phyloP scores from a whole-genome alignment of 2,888 invertebrate genomes.

The Aromia moschata region DNA sequence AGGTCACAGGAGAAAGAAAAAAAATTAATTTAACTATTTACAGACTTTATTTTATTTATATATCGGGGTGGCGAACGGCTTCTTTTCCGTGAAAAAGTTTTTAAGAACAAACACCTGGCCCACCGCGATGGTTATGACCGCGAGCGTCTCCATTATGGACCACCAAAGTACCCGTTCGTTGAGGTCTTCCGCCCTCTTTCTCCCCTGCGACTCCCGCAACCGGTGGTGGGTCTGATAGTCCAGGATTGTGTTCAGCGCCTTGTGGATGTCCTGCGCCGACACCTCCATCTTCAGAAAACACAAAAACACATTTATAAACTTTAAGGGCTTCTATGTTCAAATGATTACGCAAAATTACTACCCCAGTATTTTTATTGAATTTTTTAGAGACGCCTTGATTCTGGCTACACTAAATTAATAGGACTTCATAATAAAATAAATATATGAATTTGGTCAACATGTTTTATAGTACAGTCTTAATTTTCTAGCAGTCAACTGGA shows the following conservation, averaged over 20 bases:
- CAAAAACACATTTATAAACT: background rate
- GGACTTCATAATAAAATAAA: too few species aligned
- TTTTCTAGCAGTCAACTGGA: too few species aligned
- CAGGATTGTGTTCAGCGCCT: slow-evolving; percentile 84
- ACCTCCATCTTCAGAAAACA: slow-evolving; percentile 85
- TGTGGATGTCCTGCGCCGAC: slow-evolving; percentile 89
- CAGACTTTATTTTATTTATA: slow-evolving; percentile 33
- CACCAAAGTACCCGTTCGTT: slow-evolving; percentile 94
- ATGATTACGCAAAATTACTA: too few species aligned
- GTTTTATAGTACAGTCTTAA: too few species aligned
- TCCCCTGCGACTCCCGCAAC: slow-evolving; percentile 91
- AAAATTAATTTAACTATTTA: slow-evolving; percentile 11
- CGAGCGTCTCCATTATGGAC: slow-evolving; percentile 89
- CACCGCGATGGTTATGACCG: slow-evolving; percentile 86
- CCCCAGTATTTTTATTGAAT: too few species aligned
- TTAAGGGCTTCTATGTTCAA: too few species aligned
- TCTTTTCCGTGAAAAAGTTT: slow-evolving; percentile 88
- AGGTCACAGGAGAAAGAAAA: slow-evolving; percentile 14
- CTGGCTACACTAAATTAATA: too few species aligned
- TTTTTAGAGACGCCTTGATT: too few species aligned
- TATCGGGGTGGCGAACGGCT: too few species aligned
- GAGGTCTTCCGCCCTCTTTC: slow-evolving; percentile 95
- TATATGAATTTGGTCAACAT: too few species aligned
- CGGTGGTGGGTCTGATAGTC: slow-evolving; percentile 98
- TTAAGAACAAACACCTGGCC: slow-evolving; percentile 91